These are phyloP conservation scores for Caenorhabditis sp. DNA, from an alignment of 2,888 invertebrate species.

Conservation along the genomic window DNA sequence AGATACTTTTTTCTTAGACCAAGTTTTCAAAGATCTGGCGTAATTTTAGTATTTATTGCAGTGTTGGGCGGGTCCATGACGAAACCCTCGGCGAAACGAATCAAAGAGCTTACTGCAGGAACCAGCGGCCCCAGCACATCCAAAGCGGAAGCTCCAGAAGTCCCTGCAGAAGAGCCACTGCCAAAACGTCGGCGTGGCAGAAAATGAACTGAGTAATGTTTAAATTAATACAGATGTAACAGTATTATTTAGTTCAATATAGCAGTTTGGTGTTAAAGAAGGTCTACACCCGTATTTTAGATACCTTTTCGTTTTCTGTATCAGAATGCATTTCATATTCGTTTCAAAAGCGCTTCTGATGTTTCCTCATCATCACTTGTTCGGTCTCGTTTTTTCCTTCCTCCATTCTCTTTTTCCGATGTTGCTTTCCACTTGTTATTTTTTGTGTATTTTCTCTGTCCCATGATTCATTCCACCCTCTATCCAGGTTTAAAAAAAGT, in stretches of 20 bases:
- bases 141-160: neutral
- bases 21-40: too few species aligned
- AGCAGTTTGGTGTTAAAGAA: slow-evolving; percentile 12
- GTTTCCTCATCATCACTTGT: neutral
- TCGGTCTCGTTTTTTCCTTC: neutral
- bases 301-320: neutral
- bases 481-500: neutral
- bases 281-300: slow-evolving; percentile 13
- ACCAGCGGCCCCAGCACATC: slow-evolving; percentile 24
- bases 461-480: neutral
- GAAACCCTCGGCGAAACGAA: slow-evolving; percentile 29
- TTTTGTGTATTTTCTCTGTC: slow-evolving; percentile 20
- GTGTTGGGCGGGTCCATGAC: slow-evolving; percentile 38
- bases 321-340: neutral
- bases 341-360: neutral
- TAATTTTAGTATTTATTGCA: too few species aligned
- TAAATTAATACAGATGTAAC: neutral
- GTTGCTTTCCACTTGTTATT: slow-evolving; percentile 3
- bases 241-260: neutral
- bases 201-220: too few species aligned
- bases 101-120: slow-evolving; percentile 6
- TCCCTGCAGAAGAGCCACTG: slow-evolving; percentile 17
- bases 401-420: neutral
- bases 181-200: slow-evolving; percentile 47
- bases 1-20: too few species aligned